Evolutionary conservation across 2,888 invertebrate genomes (phyloP).

Genomic region (Xylocampa areola): DNA sequence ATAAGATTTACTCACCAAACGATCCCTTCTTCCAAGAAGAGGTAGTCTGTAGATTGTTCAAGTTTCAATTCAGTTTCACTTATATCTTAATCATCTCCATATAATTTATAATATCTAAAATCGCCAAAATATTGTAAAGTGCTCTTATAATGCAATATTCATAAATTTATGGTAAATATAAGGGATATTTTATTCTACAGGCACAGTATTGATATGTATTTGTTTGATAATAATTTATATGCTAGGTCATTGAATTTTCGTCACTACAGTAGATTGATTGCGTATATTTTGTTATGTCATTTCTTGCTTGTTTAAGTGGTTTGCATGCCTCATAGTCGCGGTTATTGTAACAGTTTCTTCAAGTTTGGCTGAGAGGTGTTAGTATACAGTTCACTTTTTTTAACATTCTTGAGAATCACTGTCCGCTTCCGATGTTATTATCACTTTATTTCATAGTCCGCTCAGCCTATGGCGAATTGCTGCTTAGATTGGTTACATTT

Average conservation of each 20-base stretch:
- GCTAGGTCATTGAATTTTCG: constrained; percentile 68
- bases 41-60: constrained; percentile 50
- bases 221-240: constrained; percentile 72
- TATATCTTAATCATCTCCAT: constrained; percentile 36
- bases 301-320: constrained; percentile 39
- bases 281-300: constrained; percentile 60
- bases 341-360: constrained; percentile 44
- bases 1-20: constrained; percentile 59
- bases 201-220: constrained; percentile 88
- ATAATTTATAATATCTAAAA: constrained; percentile 51
- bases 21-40: constrained; percentile 47
- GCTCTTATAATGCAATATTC: constrained; percentile 59
- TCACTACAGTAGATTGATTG: constrained; percentile 51
- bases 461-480: constrained; percentile 75
- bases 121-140: constrained; percentile 62
- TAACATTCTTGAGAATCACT: constrained; percentile 63
- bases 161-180: constrained; percentile 66
- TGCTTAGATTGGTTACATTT: constrained; percentile 67
- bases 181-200: constrained; percentile 76
- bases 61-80: constrained; percentile 49
- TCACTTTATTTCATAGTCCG: constrained; percentile 69
- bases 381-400: constrained; percentile 54
- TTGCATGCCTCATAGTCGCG: constrained; percentile 46
- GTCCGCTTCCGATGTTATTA: constrained; percentile 53
- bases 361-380: constrained; percentile 41